phyloP scores from a whole-genome alignment of 2,797 vertebrate species.

The Pangasius larnaudii region DNA sequence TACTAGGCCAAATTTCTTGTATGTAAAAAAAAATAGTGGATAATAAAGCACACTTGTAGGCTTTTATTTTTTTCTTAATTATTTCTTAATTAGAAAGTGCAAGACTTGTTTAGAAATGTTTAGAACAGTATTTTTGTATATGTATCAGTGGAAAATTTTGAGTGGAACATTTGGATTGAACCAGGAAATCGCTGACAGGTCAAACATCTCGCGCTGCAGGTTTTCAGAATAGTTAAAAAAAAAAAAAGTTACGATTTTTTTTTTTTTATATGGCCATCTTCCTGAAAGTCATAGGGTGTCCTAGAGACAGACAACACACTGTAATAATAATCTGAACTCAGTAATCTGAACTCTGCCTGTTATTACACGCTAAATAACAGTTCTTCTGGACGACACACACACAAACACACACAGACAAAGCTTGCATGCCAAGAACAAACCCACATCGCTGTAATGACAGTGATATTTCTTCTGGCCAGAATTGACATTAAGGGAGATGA shows the following conservation, averaged over 20 bases:
- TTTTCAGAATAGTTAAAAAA: not conserved
- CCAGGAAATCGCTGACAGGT: not conserved
- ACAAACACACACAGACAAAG: conserved; percentile 35
- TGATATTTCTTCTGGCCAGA: conserved; percentile 32
- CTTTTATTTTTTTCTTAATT: not conserved
- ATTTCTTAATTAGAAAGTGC: not conserved
- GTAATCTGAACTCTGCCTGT: conserved; percentile 49
- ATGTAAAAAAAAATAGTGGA: not conserved
- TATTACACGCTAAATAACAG: conserved; percentile 43
- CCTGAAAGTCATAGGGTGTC: conserved; percentile 15
- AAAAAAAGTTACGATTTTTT: not conserved
- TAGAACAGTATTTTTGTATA: too few relatives aligned
- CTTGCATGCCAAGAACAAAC: conserved; percentile 36
- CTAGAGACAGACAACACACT: conserved; percentile 29
- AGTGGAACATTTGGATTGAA: not conserved
- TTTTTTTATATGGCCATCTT: not conserved
- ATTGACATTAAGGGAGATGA: conserved; percentile 28
- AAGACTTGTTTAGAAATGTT: not conserved
- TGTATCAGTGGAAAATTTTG: not conserved
- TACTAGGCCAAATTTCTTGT: not conserved
- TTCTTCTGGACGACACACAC: conserved; percentile 1
- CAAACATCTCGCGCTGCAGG: conserved; percentile 2
- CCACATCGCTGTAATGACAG: conserved; percentile 34
- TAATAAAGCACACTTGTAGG: not conserved
- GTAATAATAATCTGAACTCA: conserved; percentile 43